phyloP scores from a whole-genome alignment of 2,113 vertebrate genomes.

The Nothoprocta pentlandii region DNA sequence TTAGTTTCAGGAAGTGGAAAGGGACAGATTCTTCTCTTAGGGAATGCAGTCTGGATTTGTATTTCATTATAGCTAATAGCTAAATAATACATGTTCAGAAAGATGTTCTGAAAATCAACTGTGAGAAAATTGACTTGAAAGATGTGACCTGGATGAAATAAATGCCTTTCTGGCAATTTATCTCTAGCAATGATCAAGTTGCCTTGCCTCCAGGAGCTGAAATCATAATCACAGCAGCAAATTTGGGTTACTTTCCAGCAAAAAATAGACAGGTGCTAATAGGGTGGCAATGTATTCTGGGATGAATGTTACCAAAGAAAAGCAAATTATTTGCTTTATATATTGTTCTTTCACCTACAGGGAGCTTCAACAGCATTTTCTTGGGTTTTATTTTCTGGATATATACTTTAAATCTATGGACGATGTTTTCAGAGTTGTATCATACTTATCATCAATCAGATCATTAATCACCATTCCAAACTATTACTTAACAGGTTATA shows the following conservation, averaged over 20 bases:
- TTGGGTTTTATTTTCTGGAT: background rate
- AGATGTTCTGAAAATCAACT: background rate
- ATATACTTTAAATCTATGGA: background rate
- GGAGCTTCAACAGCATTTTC: background rate
- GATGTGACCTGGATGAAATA: background rate
- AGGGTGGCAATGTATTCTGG: background rate
- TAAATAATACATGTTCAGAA: background rate
- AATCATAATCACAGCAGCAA: background rate
- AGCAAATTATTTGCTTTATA: background rate
- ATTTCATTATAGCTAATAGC: background rate
- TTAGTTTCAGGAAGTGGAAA: background rate
- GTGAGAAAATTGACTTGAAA: background rate
- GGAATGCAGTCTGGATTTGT: background rate
- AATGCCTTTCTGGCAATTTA: background rate
- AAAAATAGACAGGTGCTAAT: background rate
- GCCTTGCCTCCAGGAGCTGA: background rate
- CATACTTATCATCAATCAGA: background rate
- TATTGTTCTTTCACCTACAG: background rate
- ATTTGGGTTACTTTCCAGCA: background rate
- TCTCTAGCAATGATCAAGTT: background rate
- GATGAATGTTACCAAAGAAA: background rate
- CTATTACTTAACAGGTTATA: background rate
- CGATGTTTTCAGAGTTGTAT: background rate
- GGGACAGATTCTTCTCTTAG: background rate
- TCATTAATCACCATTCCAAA: background rate